Base-by-base conservation (phyloP, 2,797 vertebrate species). In the Girardinus metallicus region DNA sequence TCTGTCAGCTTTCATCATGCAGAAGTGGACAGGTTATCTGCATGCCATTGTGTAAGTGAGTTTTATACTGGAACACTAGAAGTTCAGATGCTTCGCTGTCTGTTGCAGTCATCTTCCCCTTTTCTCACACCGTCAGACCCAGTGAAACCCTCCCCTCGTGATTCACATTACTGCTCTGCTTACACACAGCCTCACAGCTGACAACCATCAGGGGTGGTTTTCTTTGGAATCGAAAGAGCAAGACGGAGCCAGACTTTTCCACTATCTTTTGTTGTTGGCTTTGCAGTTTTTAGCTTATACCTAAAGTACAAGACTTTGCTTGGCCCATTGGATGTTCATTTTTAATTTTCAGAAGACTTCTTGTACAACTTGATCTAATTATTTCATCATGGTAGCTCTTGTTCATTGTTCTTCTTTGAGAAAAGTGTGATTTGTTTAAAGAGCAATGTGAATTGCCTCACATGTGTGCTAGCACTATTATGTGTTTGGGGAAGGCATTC, bases 81-180 rank as follows among this genome's bases (percentile, higher is more conserved):
- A n/a, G 78, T 80, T 75, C 75, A 76, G 74, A 34, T 76, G 21
- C 57, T 46, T 49, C 23, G 36, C 83, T 79, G 83, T 81, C 79
- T 84, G 53, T 77, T 26, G 68, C 36, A 77, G 44, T 26, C 73
- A 31, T 74, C 47, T 3, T 74, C 34, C 2, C 46, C 1, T 60
- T 79, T 68, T 53, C 7, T 71, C 57, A 39, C 70, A 73, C 55
- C 75, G 44, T 77, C 51, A 60, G 39, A 44, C 44, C 77, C 36
- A 51, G 39, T 36, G 34, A 44, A 74, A 86, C 80, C 75, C 78
- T 76, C 62, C 76, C 88, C 92, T 94, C 80, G 85, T 96, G 95
- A 93, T 92, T 91, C 88, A 79, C 89, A 94, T 95, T 94, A 93
- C 82, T 18, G 71, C 80, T 82, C 75, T 66, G 80, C 84, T 86